Conservation (phyloP, 2,113 vertebrate species). For the Oreochromis niloticus region DNA sequence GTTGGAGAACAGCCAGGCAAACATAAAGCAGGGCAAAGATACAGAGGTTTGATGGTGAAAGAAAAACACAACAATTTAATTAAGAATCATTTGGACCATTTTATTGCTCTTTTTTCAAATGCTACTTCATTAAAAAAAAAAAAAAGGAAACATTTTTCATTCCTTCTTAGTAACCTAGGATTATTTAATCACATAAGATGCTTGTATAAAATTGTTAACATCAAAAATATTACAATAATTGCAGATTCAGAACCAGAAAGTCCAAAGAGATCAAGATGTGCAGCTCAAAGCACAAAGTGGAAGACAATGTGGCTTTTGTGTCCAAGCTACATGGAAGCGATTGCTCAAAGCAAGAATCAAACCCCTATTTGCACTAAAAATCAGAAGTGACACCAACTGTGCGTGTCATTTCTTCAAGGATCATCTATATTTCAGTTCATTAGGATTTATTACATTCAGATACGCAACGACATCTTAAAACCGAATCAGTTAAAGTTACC, state of each 20-base stretch:
- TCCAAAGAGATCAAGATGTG: constrained; percentile 13
- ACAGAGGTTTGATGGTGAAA: neutral
- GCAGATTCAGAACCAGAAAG: constrained; percentile 11
- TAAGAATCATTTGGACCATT: constrained; percentile 40
- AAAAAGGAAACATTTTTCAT: neutral
- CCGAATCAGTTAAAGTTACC: neutral
- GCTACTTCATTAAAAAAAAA: constrained; percentile 8
- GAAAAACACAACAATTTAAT: neutral
- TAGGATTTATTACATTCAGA: constrained; percentile 5
- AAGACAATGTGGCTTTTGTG: constrained; percentile 16
- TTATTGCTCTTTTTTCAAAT: constrained; percentile 50
- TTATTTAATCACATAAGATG: constrained; percentile 10
- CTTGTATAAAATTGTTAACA: constrained; percentile 40
- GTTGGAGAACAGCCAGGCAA: neutral
- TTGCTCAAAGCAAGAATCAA: neutral
- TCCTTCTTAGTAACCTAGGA: constrained; percentile 2
- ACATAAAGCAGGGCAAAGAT: neutral
- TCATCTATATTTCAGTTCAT: neutral
- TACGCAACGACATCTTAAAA: neutral
- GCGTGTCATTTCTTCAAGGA: neutral
- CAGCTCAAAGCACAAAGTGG: constrained; percentile 28
- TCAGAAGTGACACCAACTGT: neutral
- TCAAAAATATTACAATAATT: neutral
- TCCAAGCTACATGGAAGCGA: neutral
- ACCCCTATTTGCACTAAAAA: neutral